Evolutionary conservation across 2,797 vertebrate genomes (phyloP).

Genomic region (Tapera naevia): DNA sequence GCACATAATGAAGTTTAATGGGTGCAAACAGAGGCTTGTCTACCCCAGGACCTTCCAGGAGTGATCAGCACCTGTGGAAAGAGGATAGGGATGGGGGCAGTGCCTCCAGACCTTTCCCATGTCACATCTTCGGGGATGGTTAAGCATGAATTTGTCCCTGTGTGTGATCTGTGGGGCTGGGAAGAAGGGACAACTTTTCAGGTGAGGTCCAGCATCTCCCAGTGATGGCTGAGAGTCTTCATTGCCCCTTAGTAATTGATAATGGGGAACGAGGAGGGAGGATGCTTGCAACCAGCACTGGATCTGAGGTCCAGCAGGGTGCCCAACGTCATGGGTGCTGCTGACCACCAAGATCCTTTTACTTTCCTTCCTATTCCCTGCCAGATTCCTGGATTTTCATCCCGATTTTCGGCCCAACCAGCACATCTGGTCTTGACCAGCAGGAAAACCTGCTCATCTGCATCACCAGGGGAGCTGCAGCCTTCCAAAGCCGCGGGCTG

Average conservation of each 20-base stretch:
- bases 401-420: background rate
- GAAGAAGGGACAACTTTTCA: background rate
- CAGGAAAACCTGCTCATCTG: background rate
- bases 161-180: background rate
- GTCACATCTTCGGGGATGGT: background rate
- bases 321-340: background rate
- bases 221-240: fast-evolving
- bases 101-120: background rate
- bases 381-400: background rate
- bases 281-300: background rate
- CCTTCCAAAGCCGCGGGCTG: background rate
- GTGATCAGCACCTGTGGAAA: background rate
- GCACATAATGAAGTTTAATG: background rate
- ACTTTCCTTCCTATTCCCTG: background rate
- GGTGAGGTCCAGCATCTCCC: background rate
- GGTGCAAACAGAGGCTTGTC: background rate
- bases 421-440: background rate
- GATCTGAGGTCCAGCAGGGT: fast-evolving
- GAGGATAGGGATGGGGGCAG: background rate
- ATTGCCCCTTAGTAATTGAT: fast-evolving
- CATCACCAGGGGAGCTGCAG: background rate
- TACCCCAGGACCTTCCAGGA: too few species aligned
- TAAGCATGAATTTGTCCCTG: background rate
- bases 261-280: background rate
- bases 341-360: background rate